Percentiles rank a stretch among this genome's conserved stretches.
phyloP scores from a whole-genome alignment of 2,888 invertebrate genomes.

The Cerastis rubricosa region DNA sequence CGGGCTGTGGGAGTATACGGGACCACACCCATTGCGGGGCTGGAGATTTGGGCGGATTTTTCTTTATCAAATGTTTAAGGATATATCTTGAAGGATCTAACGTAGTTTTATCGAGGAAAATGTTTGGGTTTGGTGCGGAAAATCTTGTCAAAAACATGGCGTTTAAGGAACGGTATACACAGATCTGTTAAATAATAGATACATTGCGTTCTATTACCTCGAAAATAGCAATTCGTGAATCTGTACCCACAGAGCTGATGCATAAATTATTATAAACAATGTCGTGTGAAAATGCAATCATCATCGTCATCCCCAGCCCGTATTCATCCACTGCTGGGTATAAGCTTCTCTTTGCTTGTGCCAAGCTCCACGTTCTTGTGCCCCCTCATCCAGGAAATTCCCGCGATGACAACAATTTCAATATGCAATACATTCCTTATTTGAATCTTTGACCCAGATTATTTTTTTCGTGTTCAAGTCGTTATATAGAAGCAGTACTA shows the following conservation, averaged over 20 bases:
- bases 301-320: too few relatives aligned
- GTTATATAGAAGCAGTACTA: too few relatives aligned
- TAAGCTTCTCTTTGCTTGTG: too few relatives aligned
- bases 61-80: not conserved
- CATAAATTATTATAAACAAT: not conserved
- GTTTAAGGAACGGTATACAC: not conserved
- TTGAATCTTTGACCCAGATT: too few relatives aligned
- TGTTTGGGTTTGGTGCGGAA: not conserved
- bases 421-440: not conserved
- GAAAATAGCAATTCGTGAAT: not conserved
- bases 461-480: too few relatives aligned
- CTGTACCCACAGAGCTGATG: not conserved
- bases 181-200: not conserved
- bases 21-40: slow-evolving; percentile 66
- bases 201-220: not conserved
- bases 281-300: too few relatives aligned
- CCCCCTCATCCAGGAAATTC: too few relatives aligned
- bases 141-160: not conserved
- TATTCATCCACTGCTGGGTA: too few relatives aligned
- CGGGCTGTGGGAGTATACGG: slow-evolving; percentile 72
- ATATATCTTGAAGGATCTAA: not conserved
- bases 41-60: slow-evolving; percentile 56
- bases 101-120: not conserved
- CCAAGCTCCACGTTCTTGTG: too few relatives aligned
- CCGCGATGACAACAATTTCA: too few relatives aligned